These are phyloP conservation scores for Tachuris rubrigastra DNA, from an alignment of 2,113 vertebrate species.

Conservation along the genomic window DNA sequence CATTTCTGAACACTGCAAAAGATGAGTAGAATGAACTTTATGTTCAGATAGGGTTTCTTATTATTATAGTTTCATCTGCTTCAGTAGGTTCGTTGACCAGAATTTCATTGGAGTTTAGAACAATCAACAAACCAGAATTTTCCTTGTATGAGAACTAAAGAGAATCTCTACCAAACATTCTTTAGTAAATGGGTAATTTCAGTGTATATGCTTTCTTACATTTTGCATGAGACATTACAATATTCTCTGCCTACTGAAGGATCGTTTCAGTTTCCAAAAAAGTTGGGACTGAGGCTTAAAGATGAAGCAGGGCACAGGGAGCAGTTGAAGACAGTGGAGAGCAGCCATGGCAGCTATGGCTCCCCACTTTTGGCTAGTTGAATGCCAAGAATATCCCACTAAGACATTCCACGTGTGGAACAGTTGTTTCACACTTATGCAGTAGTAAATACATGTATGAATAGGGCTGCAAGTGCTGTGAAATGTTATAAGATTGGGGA, in stretches of 20 bases:
- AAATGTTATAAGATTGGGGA: not conserved
- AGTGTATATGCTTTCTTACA: not conserved
- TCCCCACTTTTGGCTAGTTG: not conserved
- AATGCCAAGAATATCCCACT: not conserved
- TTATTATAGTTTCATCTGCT: not conserved
- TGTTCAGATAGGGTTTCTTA: not conserved
- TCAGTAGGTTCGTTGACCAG: not conserved
- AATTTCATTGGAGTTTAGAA: not conserved
- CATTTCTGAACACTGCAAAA: not conserved
- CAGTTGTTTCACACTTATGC: fast-evolving
- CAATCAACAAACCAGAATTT: not conserved
- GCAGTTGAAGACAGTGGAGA: not conserved
- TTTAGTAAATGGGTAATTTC: not conserved
- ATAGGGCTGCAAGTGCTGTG: not conserved
- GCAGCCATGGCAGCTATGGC: fast-evolving
- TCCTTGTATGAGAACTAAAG: not conserved
- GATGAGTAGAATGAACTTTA: not conserved
- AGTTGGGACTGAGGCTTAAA: not conserved
- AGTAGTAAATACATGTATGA: not conserved
- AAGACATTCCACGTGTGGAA: not conserved
- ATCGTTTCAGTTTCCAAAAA: not conserved
- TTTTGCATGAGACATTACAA: not conserved
- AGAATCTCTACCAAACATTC: not conserved
- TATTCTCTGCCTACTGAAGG: not conserved
- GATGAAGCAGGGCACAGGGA: not conserved